A percentile compares a stretch with the other conserved stretches of the same genome.
Conservation (phyloP, 2,888 invertebrate genomes). For the Cybosia mesomella region DNA sequence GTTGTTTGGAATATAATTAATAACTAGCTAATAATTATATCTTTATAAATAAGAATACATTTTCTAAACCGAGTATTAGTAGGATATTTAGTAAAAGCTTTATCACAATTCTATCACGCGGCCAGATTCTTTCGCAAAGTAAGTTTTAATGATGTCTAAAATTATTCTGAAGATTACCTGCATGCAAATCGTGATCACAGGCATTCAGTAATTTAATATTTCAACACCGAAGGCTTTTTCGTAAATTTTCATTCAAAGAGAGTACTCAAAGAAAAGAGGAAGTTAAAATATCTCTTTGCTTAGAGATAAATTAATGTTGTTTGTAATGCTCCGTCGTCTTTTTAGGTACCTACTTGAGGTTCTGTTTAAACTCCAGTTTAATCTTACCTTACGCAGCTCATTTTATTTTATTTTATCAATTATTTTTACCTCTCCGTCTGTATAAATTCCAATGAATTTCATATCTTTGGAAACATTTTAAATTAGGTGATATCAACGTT, state of each 20-base stretch:
- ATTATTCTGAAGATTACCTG: slow-evolving; percentile 61
- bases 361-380: slow-evolving; percentile 37
- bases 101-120: slow-evolving; percentile 24
- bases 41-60: not conserved
- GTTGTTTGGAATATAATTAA: no score
- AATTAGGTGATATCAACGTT: not conserved
- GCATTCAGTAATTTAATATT: slow-evolving; percentile 54
- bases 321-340: slow-evolving; percentile 47
- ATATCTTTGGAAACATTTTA: not conserved
- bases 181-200: slow-evolving; percentile 61
- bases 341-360: slow-evolving; percentile 31
- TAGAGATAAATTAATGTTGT: slow-evolving; percentile 66
- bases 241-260: slow-evolving; percentile 56
- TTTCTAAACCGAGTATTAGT: not conserved
- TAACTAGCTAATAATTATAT: not conserved
- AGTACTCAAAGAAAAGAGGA: slow-evolving; percentile 56
- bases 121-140: slow-evolving; percentile 44
- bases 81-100: slow-evolving; percentile 20
- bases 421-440: not conserved
- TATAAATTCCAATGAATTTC: not conserved
- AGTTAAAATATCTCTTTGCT: slow-evolving; percentile 63
- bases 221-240: slow-evolving; percentile 50
- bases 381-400: slow-evolving; percentile 26
- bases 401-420: slow-evolving; percentile 17
- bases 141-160: slow-evolving; percentile 69